Conservation (phyloP, 2,113 vertebrate genomes). For the Corythornis madagascariensis region DNA sequence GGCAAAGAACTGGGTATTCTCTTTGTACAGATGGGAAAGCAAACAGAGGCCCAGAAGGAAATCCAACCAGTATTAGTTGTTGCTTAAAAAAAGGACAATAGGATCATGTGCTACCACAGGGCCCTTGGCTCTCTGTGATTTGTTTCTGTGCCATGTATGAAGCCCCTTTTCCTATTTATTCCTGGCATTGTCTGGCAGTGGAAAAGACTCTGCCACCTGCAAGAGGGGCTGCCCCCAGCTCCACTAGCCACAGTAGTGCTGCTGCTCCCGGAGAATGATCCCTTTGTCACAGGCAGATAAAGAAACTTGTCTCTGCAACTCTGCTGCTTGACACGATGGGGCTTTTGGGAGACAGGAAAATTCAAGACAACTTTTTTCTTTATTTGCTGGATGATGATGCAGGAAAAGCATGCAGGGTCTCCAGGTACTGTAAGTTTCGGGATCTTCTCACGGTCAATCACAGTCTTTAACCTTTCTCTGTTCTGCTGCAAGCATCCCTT, state of each 20-base stretch:
- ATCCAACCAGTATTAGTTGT: not conserved
- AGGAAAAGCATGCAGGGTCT: not conserved
- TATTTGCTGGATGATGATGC: not conserved
- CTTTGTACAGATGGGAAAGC: not conserved
- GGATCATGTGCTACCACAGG: not conserved
- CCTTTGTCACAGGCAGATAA: not conserved
- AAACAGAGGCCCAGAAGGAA: not conserved
- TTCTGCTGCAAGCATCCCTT: not conserved
- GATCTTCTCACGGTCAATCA: not conserved
- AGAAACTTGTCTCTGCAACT: not conserved
- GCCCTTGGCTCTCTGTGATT: not conserved
- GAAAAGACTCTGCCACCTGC: not conserved
- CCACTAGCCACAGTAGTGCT: rapidly evolving
- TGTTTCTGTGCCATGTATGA: not conserved
- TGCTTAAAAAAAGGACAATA: too few species aligned
- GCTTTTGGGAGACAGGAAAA: not conserved
- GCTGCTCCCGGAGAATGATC: rapidly evolving
- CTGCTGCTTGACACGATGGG: not conserved
- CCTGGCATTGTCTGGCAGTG: rapidly evolving
- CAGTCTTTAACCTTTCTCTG: not conserved
- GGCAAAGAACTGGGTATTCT: not conserved
- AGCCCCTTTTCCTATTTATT: too few species aligned
- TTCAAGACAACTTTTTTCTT: not conserved
- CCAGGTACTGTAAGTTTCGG: not conserved
- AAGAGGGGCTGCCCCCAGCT: not conserved